phyloP scores from a whole-genome alignment of 2,888 invertebrate species.

The Heliconius sara region DNA sequence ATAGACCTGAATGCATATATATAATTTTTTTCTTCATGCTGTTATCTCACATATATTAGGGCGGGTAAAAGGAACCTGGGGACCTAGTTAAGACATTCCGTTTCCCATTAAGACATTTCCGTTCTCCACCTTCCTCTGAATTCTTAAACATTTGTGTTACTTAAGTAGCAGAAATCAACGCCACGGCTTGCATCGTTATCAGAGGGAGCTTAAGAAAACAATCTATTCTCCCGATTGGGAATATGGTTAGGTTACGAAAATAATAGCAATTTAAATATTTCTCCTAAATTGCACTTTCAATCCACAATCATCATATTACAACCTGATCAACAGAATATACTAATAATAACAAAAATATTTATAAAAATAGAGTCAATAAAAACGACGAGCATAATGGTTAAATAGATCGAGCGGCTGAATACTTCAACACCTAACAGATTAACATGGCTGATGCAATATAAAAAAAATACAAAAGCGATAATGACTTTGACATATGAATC shows the following conservation, averaged over 20 bases:
- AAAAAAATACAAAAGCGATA: conserved; percentile 1
- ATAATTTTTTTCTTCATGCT: too few species aligned
- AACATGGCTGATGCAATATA: neutral
- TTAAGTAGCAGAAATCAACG: too few species aligned
- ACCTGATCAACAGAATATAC: too few species aligned
- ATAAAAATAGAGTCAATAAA: neutral
- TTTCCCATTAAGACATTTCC: too few species aligned
- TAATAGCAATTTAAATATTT: neutral
- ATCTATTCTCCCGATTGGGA: too few species aligned
- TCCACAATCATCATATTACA: neutral
- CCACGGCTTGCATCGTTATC: too few species aligned
- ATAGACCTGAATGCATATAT: neutral
- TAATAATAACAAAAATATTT: neutral
- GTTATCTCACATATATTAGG: too few species aligned
- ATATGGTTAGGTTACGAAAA: neutral
- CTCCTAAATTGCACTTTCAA: neutral
- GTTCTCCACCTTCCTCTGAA: too few species aligned
- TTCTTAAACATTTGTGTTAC: too few species aligned
- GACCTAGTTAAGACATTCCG: too few species aligned
- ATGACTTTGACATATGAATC: conserved; percentile 26
- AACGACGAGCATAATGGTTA: neutral
- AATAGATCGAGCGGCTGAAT: neutral
- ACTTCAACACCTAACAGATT: neutral
- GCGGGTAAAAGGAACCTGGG: too few species aligned
- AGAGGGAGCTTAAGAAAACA: too few species aligned